Conservation (phyloP, 2,113 vertebrate species). For the Aspidoscelis tigris region DNA sequence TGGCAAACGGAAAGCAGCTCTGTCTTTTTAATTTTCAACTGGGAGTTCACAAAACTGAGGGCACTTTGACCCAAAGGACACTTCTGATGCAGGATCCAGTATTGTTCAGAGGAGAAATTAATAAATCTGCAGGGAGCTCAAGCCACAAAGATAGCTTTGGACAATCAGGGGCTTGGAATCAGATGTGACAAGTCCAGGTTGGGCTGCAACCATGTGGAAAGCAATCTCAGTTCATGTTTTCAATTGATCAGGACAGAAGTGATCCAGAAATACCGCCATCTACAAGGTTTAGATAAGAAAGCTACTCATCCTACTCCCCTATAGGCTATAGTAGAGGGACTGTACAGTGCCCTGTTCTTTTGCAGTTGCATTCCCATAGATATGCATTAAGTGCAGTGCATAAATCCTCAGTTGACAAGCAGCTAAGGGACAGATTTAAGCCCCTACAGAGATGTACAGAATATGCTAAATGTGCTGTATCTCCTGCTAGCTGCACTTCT, state of each 20-base stretch:
- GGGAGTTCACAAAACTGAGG: not conserved
- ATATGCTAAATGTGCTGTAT: constrained; percentile 4
- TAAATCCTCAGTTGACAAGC: constrained; percentile 8
- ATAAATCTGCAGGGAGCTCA: not conserved
- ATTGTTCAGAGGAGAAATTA: not conserved
- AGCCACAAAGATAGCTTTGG: not conserved
- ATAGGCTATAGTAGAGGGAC: not conserved
- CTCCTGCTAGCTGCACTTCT: not conserved
- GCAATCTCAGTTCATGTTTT: not conserved
- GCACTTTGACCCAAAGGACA: not conserved
- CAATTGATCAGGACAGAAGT: not conserved
- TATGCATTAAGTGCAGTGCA: constrained; percentile 7
- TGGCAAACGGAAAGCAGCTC: not conserved
- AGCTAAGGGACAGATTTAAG: constrained; percentile 11
- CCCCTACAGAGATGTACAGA: not conserved
- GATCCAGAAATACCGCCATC: not conserved
- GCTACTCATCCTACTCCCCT: no score
- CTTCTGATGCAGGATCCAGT: not conserved
- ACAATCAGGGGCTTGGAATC: not conserved
- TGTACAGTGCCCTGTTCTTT: not conserved
- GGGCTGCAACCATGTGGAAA: not conserved
- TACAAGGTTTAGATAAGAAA: not conserved
- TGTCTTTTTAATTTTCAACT: not conserved
- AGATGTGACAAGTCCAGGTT: not conserved
- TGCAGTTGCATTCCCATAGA: not conserved